These are phyloP conservation scores for Artemia sp. DNA, from an alignment of 2,888 invertebrate species.

Conservation along the genomic window DNA sequence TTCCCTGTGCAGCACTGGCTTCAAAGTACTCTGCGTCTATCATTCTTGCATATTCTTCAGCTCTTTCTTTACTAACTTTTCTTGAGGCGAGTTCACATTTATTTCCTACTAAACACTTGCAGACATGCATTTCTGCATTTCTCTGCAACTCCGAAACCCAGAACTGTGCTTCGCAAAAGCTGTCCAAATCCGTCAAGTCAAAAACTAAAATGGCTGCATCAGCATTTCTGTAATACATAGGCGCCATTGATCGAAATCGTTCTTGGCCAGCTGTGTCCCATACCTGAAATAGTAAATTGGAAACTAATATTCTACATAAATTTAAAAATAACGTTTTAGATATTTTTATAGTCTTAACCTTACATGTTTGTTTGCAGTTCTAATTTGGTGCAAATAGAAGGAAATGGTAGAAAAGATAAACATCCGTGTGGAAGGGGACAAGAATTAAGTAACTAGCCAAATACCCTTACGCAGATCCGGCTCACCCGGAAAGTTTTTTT, in stretches of 20 bases:
- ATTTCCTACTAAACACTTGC: conserved; percentile 64
- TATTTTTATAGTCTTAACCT: too few relatives aligned
- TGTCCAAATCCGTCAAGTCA: conserved; percentile 57
- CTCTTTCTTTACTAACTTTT: conserved; percentile 46
- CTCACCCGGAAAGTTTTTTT: too few relatives aligned
- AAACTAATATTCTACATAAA: too few relatives aligned
- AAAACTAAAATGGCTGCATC: conserved; percentile 74
- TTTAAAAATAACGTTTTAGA: too few relatives aligned
- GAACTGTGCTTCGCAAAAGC: conserved; percentile 59
- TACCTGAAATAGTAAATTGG: conserved; percentile 39
- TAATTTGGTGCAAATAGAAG: background rate
- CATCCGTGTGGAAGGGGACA: too few relatives aligned
- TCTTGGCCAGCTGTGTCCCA: conserved; percentile 84
- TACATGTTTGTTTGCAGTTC: too few relatives aligned
- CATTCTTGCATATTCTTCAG: conserved; percentile 52
- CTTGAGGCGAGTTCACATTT: conserved; percentile 57
- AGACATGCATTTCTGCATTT: conserved; percentile 61
- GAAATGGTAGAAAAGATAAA: background rate
- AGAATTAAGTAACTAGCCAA: too few relatives aligned
- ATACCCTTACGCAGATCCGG: too few relatives aligned
- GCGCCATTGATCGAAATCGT: conserved; percentile 74
- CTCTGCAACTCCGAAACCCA: conserved; percentile 51
- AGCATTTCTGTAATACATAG: conserved; percentile 83
- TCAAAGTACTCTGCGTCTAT: conserved; percentile 73
- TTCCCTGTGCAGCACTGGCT: conserved; percentile 59